phyloP scores from a whole-genome alignment of 1,140 invertebrate genomes.

The Drosophila tani region DNA sequence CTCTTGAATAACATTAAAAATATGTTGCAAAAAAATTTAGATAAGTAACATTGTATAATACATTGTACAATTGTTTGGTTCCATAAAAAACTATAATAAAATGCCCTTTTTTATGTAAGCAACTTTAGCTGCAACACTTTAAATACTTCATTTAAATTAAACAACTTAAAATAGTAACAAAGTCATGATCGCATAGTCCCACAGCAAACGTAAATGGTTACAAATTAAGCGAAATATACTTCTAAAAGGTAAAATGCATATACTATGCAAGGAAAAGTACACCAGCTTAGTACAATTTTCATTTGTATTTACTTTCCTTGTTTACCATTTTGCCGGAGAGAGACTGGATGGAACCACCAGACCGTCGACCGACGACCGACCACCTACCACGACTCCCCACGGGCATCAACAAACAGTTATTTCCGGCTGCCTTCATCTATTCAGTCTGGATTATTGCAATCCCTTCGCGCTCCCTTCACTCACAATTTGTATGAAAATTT shows the following conservation, averaged over 20 bases:
- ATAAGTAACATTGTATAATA: no score
- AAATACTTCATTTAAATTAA: no score
- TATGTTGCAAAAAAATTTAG: no score
- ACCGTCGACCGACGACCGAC: background rate
- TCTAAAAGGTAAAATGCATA: background rate
- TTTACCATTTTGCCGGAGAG: constrained; percentile 1
- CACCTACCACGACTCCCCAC: constrained; percentile 9
- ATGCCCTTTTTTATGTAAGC: background rate
- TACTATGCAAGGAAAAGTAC: background rate
- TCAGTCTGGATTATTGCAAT: constrained; percentile 27
- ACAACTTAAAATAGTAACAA: no score
- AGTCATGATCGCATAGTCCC: no score
- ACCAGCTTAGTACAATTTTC: background rate
- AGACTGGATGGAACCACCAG: constrained; percentile 1
- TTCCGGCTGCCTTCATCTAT: constrained; percentile 38
- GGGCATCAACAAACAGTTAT: constrained; percentile 23
- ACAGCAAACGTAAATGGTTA: background rate
- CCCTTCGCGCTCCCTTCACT: constrained; percentile 17
- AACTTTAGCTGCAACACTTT: background rate
- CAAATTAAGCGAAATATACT: background rate
- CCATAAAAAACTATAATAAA: background rate
- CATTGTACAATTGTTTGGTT: no score
- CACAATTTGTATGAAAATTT: constrained; percentile 34
- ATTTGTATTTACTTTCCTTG: constrained; percentile 7
- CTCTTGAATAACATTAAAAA: no score